phyloP scores from a whole-genome alignment of 2,113 vertebrate species.

The Pseudorectes ferrugineus region DNA sequence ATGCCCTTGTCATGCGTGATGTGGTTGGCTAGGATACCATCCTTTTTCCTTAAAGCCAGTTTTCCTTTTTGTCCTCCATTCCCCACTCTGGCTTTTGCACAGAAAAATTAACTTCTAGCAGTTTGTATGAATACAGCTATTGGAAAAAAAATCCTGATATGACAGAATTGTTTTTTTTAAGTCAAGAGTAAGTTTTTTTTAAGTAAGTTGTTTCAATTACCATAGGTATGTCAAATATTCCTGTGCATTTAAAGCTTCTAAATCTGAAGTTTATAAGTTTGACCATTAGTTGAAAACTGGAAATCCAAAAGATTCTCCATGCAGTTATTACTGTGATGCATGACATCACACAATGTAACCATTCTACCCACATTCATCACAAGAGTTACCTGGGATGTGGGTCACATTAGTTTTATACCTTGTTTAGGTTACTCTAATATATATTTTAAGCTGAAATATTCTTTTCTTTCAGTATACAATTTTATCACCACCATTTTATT shows the following conservation, averaged over 20 bases:
- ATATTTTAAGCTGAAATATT: background rate
- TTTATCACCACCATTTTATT: background rate
- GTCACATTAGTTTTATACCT: background rate
- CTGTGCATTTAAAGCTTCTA: background rate
- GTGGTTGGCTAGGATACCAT: background rate
- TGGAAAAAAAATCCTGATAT: background rate
- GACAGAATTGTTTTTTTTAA: background rate
- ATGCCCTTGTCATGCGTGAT: background rate
- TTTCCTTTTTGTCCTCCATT: background rate
- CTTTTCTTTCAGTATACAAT: background rate
- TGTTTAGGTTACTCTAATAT: background rate
- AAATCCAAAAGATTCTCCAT: background rate
- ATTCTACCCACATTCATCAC: background rate
- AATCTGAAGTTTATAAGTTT: background rate
- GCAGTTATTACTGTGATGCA: background rate
- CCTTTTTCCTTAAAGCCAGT: background rate
- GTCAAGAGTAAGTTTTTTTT: background rate
- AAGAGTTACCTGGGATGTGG: background rate
- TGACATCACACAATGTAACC: background rate
- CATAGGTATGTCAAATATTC: background rate
- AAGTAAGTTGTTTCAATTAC: background rate
- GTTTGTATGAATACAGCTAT: background rate
- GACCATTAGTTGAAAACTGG: background rate
- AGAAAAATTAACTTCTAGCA: background rate
- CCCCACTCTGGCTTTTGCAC: background rate